phyloP scores from a whole-genome alignment of 2,888 invertebrate genomes.

The Ophioninae sp. region DNA sequence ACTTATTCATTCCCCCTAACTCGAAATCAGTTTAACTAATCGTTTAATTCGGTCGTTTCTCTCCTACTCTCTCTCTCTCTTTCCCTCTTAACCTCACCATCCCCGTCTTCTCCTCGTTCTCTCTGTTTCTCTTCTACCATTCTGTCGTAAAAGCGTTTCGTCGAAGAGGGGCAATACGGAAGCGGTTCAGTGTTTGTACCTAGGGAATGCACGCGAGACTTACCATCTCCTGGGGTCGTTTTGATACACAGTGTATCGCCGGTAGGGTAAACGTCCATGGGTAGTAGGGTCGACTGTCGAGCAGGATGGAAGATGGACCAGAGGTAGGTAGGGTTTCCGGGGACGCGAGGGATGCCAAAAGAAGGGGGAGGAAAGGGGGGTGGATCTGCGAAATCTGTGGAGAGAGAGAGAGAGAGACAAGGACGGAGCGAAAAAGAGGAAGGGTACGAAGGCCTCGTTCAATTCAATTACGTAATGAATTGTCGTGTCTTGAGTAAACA shows the following conservation, averaged over 20 bases:
- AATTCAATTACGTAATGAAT: constrained; percentile 82
- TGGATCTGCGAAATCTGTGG: constrained; percentile 34
- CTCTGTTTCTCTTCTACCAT: constrained; percentile 9
- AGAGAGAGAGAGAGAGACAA: constrained; percentile 2
- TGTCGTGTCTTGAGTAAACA: constrained; percentile 81
- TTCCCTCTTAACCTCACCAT: neutral
- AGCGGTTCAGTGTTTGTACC: constrained; percentile 10
- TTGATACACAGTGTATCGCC: constrained; percentile 53
- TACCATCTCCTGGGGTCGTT: constrained; percentile 39
- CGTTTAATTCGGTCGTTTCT: constrained; percentile 80
- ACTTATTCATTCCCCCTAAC: constrained; percentile 81
- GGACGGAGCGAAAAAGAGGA: constrained; percentile 11
- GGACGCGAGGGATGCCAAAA: constrained; percentile 47
- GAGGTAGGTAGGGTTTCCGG: constrained; percentile 31
- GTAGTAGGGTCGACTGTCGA: constrained; percentile 30
- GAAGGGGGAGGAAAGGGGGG: too few species aligned
- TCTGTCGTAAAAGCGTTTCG: constrained; percentile 22
- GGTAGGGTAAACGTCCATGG: constrained; percentile 53
- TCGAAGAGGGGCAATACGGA: constrained; percentile 9
- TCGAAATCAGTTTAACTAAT: constrained; percentile 82
- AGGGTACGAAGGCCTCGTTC: constrained; percentile 75
- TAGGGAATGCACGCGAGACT: constrained; percentile 35
- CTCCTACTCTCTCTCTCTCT: constrained; percentile 24
- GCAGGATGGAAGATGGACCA: constrained; percentile 34
- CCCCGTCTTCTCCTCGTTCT: constrained; percentile 51